phyloP scores from a whole-genome alignment of 2,888 invertebrate genomes.

The Abscondita cerata region DNA sequence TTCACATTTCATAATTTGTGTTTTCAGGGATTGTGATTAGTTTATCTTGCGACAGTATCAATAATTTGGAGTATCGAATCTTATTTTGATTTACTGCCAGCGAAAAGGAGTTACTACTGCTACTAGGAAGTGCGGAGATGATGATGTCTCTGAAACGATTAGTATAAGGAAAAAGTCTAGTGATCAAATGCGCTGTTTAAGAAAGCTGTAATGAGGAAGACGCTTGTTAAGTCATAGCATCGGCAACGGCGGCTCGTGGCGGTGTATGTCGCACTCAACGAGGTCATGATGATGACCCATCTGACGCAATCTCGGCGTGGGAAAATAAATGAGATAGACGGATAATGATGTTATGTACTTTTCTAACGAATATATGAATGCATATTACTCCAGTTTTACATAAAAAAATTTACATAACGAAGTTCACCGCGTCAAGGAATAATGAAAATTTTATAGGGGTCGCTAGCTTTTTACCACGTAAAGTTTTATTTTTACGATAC shows the following conservation, averaged over 20 bases:
- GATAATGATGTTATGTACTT: slow-evolving; percentile 11
- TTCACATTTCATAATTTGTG: slow-evolving; percentile 14
- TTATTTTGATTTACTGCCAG: too few species aligned
- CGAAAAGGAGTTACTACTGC: too few species aligned
- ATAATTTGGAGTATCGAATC: neutral
- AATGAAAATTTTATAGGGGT: slow-evolving; percentile 42
- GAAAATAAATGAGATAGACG: slow-evolving; percentile 37
- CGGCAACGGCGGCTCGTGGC: slow-evolving; percentile 47
- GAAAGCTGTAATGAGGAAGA: slow-evolving; percentile 56
- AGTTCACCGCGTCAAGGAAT: slow-evolving; percentile 36
- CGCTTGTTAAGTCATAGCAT: slow-evolving; percentile 49
- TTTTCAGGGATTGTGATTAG: neutral
- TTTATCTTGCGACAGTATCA: neutral
- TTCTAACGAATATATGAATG: slow-evolving; percentile 4
- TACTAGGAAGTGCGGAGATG: too few species aligned
- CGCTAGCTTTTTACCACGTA: slow-evolving; percentile 32
- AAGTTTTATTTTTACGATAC: slow-evolving; percentile 40
- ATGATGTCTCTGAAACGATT: slow-evolving; percentile 26
- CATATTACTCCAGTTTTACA: neutral
- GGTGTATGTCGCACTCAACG: slow-evolving; percentile 40
- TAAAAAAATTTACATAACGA: slow-evolving; percentile 19
- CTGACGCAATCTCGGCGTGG: slow-evolving; percentile 46
- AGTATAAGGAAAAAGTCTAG: slow-evolving; percentile 42
- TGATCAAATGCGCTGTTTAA: slow-evolving; percentile 53
- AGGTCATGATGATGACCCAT: slow-evolving; percentile 45